Evolutionary conservation across 2,113 vertebrate species (phyloP).

Genomic region (Spilogale gracilis): DNA sequence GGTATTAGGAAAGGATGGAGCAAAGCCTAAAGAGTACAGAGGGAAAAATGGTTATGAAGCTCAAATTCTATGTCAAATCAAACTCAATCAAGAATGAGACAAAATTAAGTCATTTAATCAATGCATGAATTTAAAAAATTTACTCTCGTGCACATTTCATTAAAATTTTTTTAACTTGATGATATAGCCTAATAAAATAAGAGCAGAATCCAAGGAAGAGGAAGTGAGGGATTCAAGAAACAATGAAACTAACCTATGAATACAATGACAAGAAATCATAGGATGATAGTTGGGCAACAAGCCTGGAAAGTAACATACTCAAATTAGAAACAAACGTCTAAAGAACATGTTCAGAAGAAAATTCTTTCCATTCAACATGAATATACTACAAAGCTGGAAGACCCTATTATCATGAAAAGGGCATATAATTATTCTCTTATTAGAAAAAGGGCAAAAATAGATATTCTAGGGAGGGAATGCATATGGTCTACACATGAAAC

Average conservation of each 20-base stretch:
- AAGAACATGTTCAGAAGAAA: background rate
- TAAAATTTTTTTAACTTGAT: background rate
- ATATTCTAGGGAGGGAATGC: background rate
- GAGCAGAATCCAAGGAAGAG: background rate
- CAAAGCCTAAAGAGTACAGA: background rate
- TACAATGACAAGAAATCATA: background rate
- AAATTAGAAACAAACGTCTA: slow-evolving; percentile 27
- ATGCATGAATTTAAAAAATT: background rate
- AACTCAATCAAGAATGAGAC: background rate
- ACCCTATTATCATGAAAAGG: background rate
- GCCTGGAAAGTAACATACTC: slow-evolving; percentile 3
- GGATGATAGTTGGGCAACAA: background rate
- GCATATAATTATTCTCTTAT: background rate
- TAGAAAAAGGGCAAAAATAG: background rate
- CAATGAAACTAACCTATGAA: background rate
- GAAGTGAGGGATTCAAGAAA: background rate
- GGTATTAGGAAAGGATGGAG: background rate
- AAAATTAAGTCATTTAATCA: slow-evolving; percentile 32
- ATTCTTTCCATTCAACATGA: background rate
- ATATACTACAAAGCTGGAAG: background rate
- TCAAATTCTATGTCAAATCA: background rate
- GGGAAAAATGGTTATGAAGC: background rate
- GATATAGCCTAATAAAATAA: slow-evolving; percentile 9
- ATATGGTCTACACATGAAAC: background rate
- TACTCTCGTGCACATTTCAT: background rate